Evolutionary conservation across 2,888 invertebrate species (phyloP), one percentile per base, ranked within the genome.

Genomic region (Polietes domitor): DNA sequence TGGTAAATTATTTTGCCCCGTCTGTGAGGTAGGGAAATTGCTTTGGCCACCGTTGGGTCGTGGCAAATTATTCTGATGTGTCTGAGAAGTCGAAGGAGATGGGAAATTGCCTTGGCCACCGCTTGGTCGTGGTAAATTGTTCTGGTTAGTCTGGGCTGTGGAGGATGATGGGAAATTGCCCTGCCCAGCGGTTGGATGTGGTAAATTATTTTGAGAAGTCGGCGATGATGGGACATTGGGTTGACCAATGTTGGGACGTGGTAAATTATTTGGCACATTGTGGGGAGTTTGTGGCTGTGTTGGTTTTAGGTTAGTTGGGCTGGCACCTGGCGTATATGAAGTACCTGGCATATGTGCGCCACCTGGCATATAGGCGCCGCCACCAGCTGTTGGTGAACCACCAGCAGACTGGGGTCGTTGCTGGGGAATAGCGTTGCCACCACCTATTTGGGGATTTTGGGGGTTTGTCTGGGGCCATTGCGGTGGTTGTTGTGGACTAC

Each of bases 381-480:
- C 10, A 1, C 65, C 10, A 1, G 72, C 6, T 70, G 77, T 28
- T 28, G 61, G 71, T 43, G 71, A 61, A 10, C 55, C 63, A 12
- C 21, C 43, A 6, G 74, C 65, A 50, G 74, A 70, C 28, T 81
- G 82, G 77, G 76, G n/a, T 32, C 63, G 32, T 17, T n/a, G 75
- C 19, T 24, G 77, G 15, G 53, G 37, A n/a, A 21, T 77, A 17
- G n/a, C 80, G 15, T 17, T 37, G 15, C n/a, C 24, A 26, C 58
- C 26, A 2, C 53, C 21, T 10, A n/a, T 10, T 74, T 55, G 17
- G 24, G 55, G 21, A 19, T 47, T 32, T 15, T 21, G 3, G 9
- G 37, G 37, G 12, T 37, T 37, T 7, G 37, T 37, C 10, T 83
- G 79, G 17, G 89, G 89, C 89, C 90, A 90, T 55, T 89, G 85